phyloP scores from a whole-genome alignment of 2,888 invertebrate genomes.

The Fabriciana adippe region DNA sequence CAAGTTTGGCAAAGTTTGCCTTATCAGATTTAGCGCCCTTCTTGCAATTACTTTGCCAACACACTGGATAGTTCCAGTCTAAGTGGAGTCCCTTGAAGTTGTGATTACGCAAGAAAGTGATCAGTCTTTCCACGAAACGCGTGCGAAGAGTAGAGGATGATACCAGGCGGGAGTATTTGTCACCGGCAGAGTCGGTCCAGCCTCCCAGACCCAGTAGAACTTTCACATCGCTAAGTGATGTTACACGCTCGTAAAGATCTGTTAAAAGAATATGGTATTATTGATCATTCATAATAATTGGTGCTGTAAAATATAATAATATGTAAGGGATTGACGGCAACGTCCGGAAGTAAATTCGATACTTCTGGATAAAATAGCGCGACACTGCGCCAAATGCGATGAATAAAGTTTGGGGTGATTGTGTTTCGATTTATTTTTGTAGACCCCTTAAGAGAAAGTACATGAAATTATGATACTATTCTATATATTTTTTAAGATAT shows the following conservation, averaged over 20 bases:
- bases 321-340: too few species aligned
- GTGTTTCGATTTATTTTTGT: too few species aligned
- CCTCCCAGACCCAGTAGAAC: constrained; percentile 94
- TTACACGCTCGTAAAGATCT: constrained; percentile 91
- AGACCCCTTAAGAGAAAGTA: too few species aligned
- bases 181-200: constrained; percentile 95
- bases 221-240: constrained; percentile 84
- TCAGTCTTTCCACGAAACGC: constrained; percentile 86
- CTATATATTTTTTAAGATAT: too few species aligned
- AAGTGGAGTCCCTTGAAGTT: constrained; percentile 94
- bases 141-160: constrained; percentile 84
- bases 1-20: constrained; percentile 88
- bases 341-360: too few species aligned
- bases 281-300: neutral
- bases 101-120: constrained; percentile 87
- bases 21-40: constrained; percentile 90
- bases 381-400: too few species aligned
- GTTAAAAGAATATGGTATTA: constrained; percentile 40
- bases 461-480: too few species aligned
- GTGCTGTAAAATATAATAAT: too few species aligned
- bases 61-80: constrained; percentile 97
- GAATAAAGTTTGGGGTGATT: too few species aligned
- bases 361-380: too few species aligned
- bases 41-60: constrained; percentile 95
- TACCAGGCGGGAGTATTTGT: constrained; percentile 92